Percentiles rank a stretch among this genome's conserved stretches.
Conservation (phyloP, 2,113 vertebrate genomes). For the rabbit (Oryctolagus cuniculus) region DNA sequence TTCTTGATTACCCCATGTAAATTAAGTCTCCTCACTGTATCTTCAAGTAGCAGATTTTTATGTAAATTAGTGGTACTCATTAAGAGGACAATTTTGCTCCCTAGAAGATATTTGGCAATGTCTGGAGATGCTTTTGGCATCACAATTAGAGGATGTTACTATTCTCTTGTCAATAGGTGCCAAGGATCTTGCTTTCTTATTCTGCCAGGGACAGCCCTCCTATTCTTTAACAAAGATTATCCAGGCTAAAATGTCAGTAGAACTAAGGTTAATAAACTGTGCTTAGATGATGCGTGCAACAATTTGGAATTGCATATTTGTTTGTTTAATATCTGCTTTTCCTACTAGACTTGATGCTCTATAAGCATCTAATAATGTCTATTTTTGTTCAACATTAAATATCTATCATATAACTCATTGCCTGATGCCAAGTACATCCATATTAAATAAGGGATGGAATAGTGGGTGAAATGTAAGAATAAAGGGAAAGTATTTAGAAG, state of each 20-base stretch:
- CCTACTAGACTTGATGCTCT: background rate
- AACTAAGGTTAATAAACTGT: background rate
- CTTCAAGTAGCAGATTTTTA: background rate
- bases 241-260: background rate
- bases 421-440: background rate
- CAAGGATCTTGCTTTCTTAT: background rate
- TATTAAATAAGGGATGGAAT: slow-evolving; percentile 14
- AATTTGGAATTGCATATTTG: slow-evolving; percentile 20
- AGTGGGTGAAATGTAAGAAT: background rate
- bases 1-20: background rate
- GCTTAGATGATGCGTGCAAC: background rate
- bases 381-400: background rate
- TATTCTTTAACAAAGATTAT: background rate
- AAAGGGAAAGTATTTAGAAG: background rate
- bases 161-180: background rate
- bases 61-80: background rate
- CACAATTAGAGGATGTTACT: background rate
- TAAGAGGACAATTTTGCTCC: background rate
- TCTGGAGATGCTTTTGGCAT: background rate
- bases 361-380: background rate
- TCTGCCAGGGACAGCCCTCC: background rate
- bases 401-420: background rate
- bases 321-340: background rate
- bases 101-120: background rate
- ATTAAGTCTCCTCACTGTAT: background rate